A percentile compares a stretch with the other conserved stretches of the same genome.
These are phyloP conservation scores for Homarus americanus DNA, from an alignment of 1,140 invertebrate genomes.

Conservation along the genomic window DNA sequence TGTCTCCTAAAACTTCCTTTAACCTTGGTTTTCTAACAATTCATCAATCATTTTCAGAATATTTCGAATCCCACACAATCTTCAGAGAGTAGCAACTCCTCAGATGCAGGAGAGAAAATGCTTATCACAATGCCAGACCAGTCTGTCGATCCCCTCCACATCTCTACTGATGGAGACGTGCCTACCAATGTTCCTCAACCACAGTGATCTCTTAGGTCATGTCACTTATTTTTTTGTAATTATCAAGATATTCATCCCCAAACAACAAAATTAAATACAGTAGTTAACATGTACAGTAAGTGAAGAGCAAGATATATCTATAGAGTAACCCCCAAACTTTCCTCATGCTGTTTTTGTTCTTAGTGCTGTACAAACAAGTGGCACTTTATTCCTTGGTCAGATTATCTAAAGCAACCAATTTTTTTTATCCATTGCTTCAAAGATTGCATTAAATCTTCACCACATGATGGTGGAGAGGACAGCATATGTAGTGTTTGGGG, in stretches of 20 bases:
- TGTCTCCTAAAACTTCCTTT: not conserved
- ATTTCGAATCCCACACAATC: conserved; percentile 39
- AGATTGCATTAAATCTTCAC: not conserved
- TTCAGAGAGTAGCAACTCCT: conserved; percentile 66
- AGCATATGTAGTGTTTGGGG: not conserved
- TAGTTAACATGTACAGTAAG: too few species aligned
- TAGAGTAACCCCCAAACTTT: not conserved
- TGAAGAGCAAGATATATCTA: not conserved
- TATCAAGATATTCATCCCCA: not conserved
- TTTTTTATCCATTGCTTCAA: not conserved
- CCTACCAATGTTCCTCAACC: conserved; percentile 29
- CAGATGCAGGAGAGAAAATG: conserved; percentile 64
- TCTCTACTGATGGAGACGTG: conserved; percentile 56
- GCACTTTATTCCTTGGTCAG: not conserved
- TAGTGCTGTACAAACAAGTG: not conserved
- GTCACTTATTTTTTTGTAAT: not conserved
- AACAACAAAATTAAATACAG: not conserved
- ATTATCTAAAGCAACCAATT: not conserved
- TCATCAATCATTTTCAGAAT: conserved; percentile 30
- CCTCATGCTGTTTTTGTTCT: not conserved
- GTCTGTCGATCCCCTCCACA: conserved; percentile 55
- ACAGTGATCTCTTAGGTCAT: conserved; percentile 9
- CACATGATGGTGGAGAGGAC: not conserved
- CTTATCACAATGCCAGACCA: conserved; percentile 69
- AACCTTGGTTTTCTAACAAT: not conserved